Conservation (phyloP, 2,113 vertebrate species). For the Felis chaus region DNA sequence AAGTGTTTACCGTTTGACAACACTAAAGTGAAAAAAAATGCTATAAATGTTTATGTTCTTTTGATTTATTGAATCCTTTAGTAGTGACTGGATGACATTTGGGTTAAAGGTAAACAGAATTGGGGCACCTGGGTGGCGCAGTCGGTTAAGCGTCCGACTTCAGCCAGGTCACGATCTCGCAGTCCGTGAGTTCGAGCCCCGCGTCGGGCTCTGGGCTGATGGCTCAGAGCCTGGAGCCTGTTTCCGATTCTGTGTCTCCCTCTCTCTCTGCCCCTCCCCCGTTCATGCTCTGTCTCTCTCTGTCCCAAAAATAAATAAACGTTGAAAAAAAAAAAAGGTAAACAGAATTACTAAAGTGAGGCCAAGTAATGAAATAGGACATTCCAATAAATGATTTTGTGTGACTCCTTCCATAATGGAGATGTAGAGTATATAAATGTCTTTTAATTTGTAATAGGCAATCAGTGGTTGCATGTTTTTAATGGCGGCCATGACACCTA, state of each 20-base stretch:
- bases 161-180: too few species aligned
- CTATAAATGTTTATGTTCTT: neutral
- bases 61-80: neutral
- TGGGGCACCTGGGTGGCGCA: neutral
- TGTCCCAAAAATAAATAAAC: too few species aligned
- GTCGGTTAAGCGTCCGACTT: too few species aligned
- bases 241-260: too few species aligned
- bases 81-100: neutral
- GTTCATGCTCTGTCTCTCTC: too few species aligned
- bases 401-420: neutral
- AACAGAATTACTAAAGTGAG: neutral
- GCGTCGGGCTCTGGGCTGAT: too few species aligned
- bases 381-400: neutral
- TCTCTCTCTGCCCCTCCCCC: too few species aligned
- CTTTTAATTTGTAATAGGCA: neutral
- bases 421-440: neutral
- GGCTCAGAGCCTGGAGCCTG: too few species aligned
- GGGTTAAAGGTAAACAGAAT: neutral
- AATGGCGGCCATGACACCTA: neutral
- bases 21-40: neutral
- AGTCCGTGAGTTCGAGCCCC: too few species aligned
- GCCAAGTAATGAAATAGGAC: neutral
- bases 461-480: neutral
- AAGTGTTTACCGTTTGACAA: neutral
- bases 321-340: neutral